Base-by-base conservation (phyloP, 2,113 vertebrate genomes). In the Haemorhous mexicanus region DNA sequence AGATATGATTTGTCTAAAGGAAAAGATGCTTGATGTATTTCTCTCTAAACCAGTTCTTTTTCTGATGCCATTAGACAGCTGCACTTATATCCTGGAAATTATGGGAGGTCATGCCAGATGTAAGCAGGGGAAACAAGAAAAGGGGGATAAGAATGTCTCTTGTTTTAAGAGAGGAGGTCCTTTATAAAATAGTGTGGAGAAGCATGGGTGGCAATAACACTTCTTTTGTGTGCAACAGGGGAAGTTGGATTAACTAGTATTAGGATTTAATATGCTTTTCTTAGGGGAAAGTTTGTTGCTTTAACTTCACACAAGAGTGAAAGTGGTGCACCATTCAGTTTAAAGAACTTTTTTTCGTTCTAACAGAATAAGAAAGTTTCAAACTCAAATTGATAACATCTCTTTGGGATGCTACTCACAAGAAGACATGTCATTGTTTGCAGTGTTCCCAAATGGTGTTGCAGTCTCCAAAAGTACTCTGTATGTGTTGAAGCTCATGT, bases 191-290 rank as follows among this genome's bases (percentile, higher is more conserved):
- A 62, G 19, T 33, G 49, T 46, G 14, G 46, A 58, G 30, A 91
- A 79, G 5, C 0, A 0, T 85, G 81, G n/a, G 74, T 89, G 67
- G 58, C 53, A 85, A 50, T 76, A 89, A 24, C 32, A 76, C 83
- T 84, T 69, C 37, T 82, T 76, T 82, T 39, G 28, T 66, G 49
- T 43, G 28, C 37, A 83, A 87, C 26, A 66, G n/a, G 22, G n/a
- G 58, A 95, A 87, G 67, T 33, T 69, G 63, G 62, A 95, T 96
- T 91, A 95, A 87, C 49, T 79, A 82, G 62, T 15, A 66, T 85
- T 84, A 91, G 28, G 35, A 53, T 87, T 95, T 87, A 79, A 62
- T 76, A 50, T 47, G 21, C 46, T 82, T 78, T 94, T 87, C 84
- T 93, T 91, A 87, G 49, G 33, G 16, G 35, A 66, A 93, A 69